Evolutionary conservation across 2,113 vertebrate species (phyloP).

Genomic region (Tringa solitaria): DNA sequence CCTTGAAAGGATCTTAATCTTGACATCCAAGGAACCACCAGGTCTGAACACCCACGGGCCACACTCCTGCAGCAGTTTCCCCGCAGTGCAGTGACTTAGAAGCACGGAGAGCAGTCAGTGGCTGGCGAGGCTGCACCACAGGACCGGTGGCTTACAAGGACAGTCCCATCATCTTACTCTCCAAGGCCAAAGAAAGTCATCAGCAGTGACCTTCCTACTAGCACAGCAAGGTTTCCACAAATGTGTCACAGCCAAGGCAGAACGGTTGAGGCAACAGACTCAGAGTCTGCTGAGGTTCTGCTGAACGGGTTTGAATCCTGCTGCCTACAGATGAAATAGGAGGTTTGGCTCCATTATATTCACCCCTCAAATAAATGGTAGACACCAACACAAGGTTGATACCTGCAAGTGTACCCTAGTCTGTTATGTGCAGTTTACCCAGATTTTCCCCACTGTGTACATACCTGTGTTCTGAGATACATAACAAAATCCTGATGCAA

Average conservation of each 20-base stretch:
- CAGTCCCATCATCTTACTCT: not conserved
- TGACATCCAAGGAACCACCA: not conserved
- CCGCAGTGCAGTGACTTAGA: rapidly evolving
- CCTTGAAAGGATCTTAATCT: not conserved
- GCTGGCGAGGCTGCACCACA: not conserved
- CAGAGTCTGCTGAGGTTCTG: not conserved
- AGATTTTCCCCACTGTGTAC: not conserved
- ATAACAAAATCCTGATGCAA: not conserved
- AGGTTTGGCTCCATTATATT: not conserved
- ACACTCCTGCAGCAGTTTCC: not conserved
- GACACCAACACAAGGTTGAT: not conserved
- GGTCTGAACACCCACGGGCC: not conserved
- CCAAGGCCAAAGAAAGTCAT: not conserved
- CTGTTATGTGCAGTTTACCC: not conserved
- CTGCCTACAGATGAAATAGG: not conserved
- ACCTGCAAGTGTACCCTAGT: not conserved
- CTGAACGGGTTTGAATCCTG: not conserved
- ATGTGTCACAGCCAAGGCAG: not conserved
- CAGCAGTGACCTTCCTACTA: not conserved
- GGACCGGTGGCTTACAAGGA: not conserved
- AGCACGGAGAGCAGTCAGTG: rapidly evolving
- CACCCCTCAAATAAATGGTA: not conserved
- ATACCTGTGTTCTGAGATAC: not conserved
- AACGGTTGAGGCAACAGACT: not conserved
- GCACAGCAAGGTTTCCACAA: not conserved